These are phyloP conservation scores for Salvelinus fontinalis DNA, from an alignment of 2,113 vertebrate species.

Conservation along the genomic window DNA sequence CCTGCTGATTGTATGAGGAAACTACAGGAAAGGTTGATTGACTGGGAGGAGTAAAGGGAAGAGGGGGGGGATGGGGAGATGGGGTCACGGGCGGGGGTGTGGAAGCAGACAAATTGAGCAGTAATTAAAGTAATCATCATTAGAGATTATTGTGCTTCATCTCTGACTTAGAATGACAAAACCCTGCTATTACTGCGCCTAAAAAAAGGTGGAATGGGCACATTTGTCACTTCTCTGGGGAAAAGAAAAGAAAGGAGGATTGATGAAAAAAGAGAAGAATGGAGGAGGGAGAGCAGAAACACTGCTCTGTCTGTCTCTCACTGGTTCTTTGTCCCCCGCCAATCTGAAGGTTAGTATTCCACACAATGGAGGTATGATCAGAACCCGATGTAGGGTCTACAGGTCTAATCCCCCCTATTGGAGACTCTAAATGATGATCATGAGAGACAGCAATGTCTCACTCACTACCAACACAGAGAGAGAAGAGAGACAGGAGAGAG, in stretches of 20 bases:
- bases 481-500: too few relatives aligned
- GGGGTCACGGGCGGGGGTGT: slow-evolving; percentile 12
- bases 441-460: slow-evolving; percentile 41
- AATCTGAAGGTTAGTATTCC: slow-evolving; percentile 3
- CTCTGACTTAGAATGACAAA: slow-evolving; percentile 48
- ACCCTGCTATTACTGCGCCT: slow-evolving; percentile 27
- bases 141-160: slow-evolving; percentile 47
- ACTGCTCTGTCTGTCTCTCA: background rate
- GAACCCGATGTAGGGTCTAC: slow-evolving; percentile 9
- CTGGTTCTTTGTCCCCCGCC: slow-evolving; percentile 6
- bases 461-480: background rate
- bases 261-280: background rate
- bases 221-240: background rate
- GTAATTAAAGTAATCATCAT: slow-evolving; percentile 69
- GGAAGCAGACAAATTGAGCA: slow-evolving; percentile 62
- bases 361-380: background rate
- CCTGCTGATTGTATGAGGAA: background rate
- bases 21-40: background rate
- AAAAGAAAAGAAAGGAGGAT: background rate
- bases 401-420: slow-evolving; percentile 9
- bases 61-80: background rate
- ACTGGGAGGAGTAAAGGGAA: background rate
- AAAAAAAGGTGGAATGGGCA: background rate
- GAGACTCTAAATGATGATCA: slow-evolving; percentile 15
- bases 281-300: background rate